Percentiles rank a stretch among this genome's conserved stretches.
Conservation (phyloP, 64 coral and sea anemone genomes). For the Montipora efflorescens region DNA sequence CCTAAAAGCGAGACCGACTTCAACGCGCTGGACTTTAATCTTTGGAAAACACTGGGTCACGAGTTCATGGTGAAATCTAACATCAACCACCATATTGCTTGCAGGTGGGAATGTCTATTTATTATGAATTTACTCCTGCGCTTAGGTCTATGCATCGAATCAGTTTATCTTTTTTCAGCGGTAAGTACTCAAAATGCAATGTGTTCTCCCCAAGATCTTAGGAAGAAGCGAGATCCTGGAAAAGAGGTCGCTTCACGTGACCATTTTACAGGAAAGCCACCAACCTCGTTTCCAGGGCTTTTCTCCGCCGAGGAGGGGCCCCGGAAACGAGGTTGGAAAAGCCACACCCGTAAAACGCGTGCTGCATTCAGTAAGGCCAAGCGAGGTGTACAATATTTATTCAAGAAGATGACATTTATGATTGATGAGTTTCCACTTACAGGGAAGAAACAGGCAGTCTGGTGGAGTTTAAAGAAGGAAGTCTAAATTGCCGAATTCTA, state of each 20-base stretch:
- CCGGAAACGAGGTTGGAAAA: too few relatives aligned
- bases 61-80: slow-evolving; percentile 69
- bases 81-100: slow-evolving; percentile 43
- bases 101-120: neutral
- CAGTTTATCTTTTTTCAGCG: too few relatives aligned
- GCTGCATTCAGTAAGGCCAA: neutral
- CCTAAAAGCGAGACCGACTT: slow-evolving; percentile 46
- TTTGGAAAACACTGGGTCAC: slow-evolving; percentile 63
- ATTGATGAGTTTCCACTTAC: neutral
- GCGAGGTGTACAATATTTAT: too few relatives aligned
- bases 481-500: neutral
- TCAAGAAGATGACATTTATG: neutral
- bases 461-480: slow-evolving; percentile 10
- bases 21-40: slow-evolving; percentile 50
- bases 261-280: too few relatives aligned
- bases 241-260: neutral
- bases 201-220: too few relatives aligned
- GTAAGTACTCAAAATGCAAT: too few relatives aligned
- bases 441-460: slow-evolving; percentile 37
- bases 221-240: too few relatives aligned
- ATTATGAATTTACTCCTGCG: neutral
- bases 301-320: too few relatives aligned
- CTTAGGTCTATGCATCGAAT: too few relatives aligned
- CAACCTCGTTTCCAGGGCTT: too few relatives aligned
- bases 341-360: too few relatives aligned